Evolutionary conservation across 92 coral and sea anemone species (phyloP).

Genomic region (Metridium senile): DNA sequence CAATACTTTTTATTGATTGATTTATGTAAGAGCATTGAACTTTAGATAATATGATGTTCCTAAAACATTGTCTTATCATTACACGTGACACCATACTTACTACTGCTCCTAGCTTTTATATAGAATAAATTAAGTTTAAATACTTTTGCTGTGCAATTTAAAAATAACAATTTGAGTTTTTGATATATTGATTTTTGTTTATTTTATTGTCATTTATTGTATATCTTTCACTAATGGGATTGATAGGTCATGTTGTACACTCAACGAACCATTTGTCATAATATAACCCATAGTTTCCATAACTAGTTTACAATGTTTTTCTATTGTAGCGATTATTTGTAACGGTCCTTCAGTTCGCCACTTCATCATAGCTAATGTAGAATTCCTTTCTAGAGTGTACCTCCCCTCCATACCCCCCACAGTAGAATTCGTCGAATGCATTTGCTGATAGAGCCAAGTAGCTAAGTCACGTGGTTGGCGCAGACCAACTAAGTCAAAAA

Average conservation of each 20-base stretch:
- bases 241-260: background rate
- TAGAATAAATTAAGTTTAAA: too few relatives aligned
- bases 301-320: constrained; percentile 22
- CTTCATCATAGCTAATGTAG: constrained; percentile 6
- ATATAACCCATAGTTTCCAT: constrained; percentile 35
- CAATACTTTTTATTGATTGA: too few relatives aligned
- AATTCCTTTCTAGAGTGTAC: constrained; percentile 19
- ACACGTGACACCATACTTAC: too few relatives aligned
- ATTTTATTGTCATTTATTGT: constrained; percentile 1
- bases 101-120: too few relatives aligned
- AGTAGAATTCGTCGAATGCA: constrained; percentile 14
- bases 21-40: too few relatives aligned
- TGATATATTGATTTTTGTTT: background rate
- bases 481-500: constrained; percentile 40
- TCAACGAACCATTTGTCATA: constrained; percentile 7
- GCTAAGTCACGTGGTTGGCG: background rate
- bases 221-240: background rate
- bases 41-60: too few relatives aligned
- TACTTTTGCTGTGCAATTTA: too few relatives aligned
- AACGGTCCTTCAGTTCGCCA: constrained; percentile 28
- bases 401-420: constrained; percentile 12
- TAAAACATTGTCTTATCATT: too few relatives aligned
- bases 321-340: constrained; percentile 22
- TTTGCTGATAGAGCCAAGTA: constrained; percentile 26
- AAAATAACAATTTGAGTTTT: background rate